Evolutionary conservation across 2,113 vertebrate species (phyloP), one percentile per base, ranked within the genome.

Genomic region (Promerops cafer): DNA sequence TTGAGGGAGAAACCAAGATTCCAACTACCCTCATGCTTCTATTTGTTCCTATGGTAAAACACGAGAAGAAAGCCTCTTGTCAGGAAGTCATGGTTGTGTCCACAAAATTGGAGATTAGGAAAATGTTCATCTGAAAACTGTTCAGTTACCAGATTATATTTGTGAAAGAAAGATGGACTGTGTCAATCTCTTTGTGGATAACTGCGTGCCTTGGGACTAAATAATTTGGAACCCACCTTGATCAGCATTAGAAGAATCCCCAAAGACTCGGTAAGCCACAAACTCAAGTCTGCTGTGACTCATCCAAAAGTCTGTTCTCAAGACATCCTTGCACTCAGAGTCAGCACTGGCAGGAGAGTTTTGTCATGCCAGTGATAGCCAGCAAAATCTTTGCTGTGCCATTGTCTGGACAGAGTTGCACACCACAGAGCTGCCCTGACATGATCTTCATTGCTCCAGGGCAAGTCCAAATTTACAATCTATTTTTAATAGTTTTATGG

Each of bases 271-370:
- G 37, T 64, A 75, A 79, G 15, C 26, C 45, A 45, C 16, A 68
- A 52, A 57, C 11, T 53, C 0, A 0, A 30, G 28, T 79, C 35
- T 13, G 3, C 13, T 69, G 53, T 39, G 66, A 44, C 18, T 45
- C 19, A 30, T 66, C 15, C 18, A 10, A 68, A 90, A 88, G 27
- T 33, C 75, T 64, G 6, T 21, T 71, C 33, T 57, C 47, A 50
- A 44, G 47, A 37, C 27, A 50, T 16, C 52, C 28, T n/a, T 79
- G 35, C 31, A 26, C 20, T 76, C 61, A 66, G 39, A 76, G 44
- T 27, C 37, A 79, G 31, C 40, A 79, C 6, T 27, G 23, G 37
- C 0, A 0, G 6, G 12, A 11, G 16, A 49, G 7, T 44, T 81
- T 75, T 63, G 16, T 64, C 49, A 60, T 35, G 12, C 12, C 24